A percentile compares a stretch with the other conserved stretches of the same genome.
phyloP scores from a whole-genome alignment of 1,140 invertebrate species.

The Trypoxylus dichotomus region DNA sequence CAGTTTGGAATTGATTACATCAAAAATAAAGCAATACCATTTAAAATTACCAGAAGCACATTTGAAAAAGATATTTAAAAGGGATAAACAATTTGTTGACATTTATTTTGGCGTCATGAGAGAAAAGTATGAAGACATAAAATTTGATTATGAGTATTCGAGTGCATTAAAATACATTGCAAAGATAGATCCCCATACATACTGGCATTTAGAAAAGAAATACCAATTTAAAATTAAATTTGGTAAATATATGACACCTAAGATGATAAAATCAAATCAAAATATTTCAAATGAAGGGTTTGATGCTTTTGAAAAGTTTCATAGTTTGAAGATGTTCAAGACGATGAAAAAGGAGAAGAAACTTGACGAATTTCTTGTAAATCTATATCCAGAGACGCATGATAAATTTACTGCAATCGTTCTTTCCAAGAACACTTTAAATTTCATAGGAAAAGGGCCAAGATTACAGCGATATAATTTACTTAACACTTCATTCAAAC shows the following conservation, averaged over 20 bases:
- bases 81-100: background rate
- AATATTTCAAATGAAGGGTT: background rate
- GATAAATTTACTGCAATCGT: background rate
- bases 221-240: background rate
- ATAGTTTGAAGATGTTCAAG: background rate
- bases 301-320: background rate
- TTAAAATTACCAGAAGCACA: background rate
- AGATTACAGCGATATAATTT: background rate
- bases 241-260: slow-evolving; percentile 8
- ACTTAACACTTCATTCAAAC: background rate
- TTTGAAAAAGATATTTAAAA: background rate
- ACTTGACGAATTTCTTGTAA: background rate
- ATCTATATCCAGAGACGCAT: background rate
- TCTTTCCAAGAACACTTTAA: background rate
- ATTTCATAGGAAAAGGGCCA: background rate
- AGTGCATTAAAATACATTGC: background rate
- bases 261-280: background rate
- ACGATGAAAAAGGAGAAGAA: background rate
- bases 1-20: background rate
- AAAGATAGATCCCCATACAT: background rate
- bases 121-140: background rate
- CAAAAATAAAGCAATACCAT: background rate
- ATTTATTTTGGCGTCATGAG: background rate
- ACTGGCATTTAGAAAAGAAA: background rate
- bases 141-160: background rate